Percentiles rank a stretch among this genome's conserved stretches.
phyloP scores from a whole-genome alignment of 2,888 invertebrate genomes.

The Sceliomorpha sp. region DNA sequence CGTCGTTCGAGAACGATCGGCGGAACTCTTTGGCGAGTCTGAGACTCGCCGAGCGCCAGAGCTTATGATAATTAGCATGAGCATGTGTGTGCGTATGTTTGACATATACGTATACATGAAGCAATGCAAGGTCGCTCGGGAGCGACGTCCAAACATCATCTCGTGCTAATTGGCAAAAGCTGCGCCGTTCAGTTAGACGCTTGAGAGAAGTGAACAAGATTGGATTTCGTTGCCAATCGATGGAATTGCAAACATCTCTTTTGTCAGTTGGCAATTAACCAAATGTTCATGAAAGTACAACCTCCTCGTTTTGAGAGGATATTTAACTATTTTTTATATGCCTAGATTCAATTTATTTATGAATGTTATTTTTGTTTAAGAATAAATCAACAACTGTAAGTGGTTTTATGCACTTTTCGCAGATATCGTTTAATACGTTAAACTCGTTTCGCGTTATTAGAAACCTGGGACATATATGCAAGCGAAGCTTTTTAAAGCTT shows the following conservation, averaged over 20 bases:
- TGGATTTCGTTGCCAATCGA: conserved; percentile 18
- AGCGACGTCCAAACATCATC: no score
- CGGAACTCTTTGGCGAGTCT: conserved; percentile 20
- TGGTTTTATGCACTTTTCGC: neutral
- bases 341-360: conserved; percentile 50
- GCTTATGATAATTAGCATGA: conserved; percentile 48
- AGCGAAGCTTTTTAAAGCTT: no score
- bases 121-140: neutral
- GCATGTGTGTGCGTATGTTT: conserved; percentile 39
- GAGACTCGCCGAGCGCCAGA: conserved; percentile 17
- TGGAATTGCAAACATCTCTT: no score
- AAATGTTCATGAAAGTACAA: conserved; percentile 44
- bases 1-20: conserved; percentile 13
- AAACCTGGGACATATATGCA: no score
- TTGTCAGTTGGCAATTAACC: conserved; percentile 20
- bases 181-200: conserved; percentile 7
- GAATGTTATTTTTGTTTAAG: conserved; percentile 8
- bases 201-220: conserved; percentile 1
- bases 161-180: conserved; percentile 3
- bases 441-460: no score
- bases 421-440: conserved; percentile 5
- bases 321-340: conserved; percentile 50
- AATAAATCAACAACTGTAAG: conserved; percentile 22
- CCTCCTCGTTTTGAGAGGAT: conserved; percentile 50
- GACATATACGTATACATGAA: neutral